Conservation (phyloP, 2,113 vertebrate species). For the Xenopus laevis region DNA sequence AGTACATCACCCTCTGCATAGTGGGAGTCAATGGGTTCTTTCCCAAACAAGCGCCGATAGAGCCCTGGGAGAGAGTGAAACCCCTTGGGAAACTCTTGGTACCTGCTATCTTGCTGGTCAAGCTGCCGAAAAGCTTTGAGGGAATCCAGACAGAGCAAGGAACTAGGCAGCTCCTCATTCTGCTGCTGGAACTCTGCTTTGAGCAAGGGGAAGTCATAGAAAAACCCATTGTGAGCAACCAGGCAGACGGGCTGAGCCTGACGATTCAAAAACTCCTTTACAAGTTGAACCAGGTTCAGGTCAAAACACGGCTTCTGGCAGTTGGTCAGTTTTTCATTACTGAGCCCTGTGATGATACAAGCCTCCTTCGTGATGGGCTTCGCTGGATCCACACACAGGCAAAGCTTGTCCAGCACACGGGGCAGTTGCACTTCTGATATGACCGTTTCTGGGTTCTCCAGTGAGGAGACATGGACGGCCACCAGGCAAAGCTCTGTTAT, state of each 20-base stretch:
- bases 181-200: constrained; percentile 53
- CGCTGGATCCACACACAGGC: constrained; percentile 53
- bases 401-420: constrained; percentile 59
- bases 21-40: constrained; percentile 7
- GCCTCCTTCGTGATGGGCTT: constrained; percentile 53
- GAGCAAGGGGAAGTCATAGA: constrained; percentile 61
- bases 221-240: constrained; percentile 61
- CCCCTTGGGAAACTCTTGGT: constrained; percentile 13
- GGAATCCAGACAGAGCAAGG: constrained; percentile 57
- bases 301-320: constrained; percentile 52
- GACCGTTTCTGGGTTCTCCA: constrained; percentile 42
- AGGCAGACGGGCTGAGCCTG: constrained; percentile 60
- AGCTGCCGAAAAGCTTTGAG: constrained; percentile 50
- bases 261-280: constrained; percentile 56
- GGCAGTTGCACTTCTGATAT: constrained; percentile 45
- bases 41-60: constrained; percentile 46
- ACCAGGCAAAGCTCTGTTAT: constrained; percentile 54
- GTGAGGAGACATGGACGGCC: constrained; percentile 49
- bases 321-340: constrained; percentile 42
- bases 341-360: constrained; percentile 56
- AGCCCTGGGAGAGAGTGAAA: constrained; percentile 50
- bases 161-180: constrained; percentile 42
- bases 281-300: background rate
- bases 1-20: constrained; percentile 47
- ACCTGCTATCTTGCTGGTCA: constrained; percentile 29